These are phyloP conservation scores for Diabrotica undecimpunctata DNA, from an alignment of 1,140 invertebrate genomes.

Conservation along the genomic window DNA sequence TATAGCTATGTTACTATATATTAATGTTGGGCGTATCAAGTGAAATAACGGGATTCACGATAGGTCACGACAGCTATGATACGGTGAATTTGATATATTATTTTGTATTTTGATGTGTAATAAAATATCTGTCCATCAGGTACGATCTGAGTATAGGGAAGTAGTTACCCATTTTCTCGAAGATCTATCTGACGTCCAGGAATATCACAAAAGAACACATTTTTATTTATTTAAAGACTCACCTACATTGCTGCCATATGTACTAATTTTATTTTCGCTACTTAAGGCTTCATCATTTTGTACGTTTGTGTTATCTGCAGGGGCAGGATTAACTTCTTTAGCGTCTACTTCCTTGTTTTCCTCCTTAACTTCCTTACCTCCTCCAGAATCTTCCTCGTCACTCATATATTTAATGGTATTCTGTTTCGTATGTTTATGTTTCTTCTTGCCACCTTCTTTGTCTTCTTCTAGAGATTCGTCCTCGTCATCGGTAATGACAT, in stretches of 20 bases:
- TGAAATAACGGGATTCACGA: too few relatives aligned
- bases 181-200: too few relatives aligned
- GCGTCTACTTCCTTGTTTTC: background rate
- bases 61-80: too few relatives aligned
- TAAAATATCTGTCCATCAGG: too few relatives aligned
- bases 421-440: slow-evolving; percentile 47
- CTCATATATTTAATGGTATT: slow-evolving; percentile 50
- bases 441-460: slow-evolving; percentile 42
- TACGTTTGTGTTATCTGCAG: background rate
- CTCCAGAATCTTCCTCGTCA: slow-evolving; percentile 48
- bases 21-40: too few relatives aligned
- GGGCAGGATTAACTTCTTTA: background rate
- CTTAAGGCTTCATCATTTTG: slow-evolving; percentile 18
- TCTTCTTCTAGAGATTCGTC: slow-evolving; percentile 53
- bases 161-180: too few relatives aligned
- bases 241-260: slow-evolving; percentile 13
- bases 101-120: too few relatives aligned
- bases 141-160: too few relatives aligned
- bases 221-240: background rate
- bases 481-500: slow-evolving; percentile 49
- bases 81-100: too few relatives aligned
- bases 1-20: too few relatives aligned
- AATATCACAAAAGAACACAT: too few relatives aligned
- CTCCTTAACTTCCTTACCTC: background rate
- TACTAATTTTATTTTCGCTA: slow-evolving; percentile 5